These are phyloP conservation scores for Ochropleura leucogaster DNA, from an alignment of 2,888 invertebrate genomes.

Conservation along the genomic window DNA sequence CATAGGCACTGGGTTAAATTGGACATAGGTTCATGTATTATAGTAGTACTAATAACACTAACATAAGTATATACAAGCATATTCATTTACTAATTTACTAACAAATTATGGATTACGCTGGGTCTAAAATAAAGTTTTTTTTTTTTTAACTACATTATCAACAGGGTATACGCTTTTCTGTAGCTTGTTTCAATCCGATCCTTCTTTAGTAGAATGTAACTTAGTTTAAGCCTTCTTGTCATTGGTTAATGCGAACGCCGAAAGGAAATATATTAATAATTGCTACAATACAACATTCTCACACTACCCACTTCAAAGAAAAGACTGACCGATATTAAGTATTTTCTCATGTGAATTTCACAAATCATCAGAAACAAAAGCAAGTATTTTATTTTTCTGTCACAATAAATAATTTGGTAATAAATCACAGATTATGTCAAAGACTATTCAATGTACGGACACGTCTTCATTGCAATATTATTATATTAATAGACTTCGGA, in stretches of 20 bases:
- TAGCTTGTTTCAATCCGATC: neutral
- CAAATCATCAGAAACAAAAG: neutral
- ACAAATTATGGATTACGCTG: too few species aligned
- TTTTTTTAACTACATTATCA: too few species aligned
- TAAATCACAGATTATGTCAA: slow-evolving; percentile 22
- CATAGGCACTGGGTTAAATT: too few species aligned
- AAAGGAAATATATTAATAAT: neutral
- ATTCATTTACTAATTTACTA: too few species aligned
- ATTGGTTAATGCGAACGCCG: neutral
- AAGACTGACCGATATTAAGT: neutral
- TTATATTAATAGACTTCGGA: slow-evolving; percentile 28
- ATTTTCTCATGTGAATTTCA: neutral
- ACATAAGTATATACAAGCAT: too few species aligned
- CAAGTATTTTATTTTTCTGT: neutral
- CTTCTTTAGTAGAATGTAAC: neutral
- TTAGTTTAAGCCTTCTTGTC: neutral
- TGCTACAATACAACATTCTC: neutral
- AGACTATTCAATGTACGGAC: slow-evolving; percentile 54
- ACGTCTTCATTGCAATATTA: slow-evolving; percentile 48
- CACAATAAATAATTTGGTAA: slow-evolving; percentile 6
- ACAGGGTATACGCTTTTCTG: neutral
- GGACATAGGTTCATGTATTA: too few species aligned
- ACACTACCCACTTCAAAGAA: neutral
- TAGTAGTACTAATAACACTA: too few species aligned
- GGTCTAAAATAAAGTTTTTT: too few species aligned